Conservation (phyloP, 2,797 vertebrate species). For the Lophura swinhoii region DNA sequence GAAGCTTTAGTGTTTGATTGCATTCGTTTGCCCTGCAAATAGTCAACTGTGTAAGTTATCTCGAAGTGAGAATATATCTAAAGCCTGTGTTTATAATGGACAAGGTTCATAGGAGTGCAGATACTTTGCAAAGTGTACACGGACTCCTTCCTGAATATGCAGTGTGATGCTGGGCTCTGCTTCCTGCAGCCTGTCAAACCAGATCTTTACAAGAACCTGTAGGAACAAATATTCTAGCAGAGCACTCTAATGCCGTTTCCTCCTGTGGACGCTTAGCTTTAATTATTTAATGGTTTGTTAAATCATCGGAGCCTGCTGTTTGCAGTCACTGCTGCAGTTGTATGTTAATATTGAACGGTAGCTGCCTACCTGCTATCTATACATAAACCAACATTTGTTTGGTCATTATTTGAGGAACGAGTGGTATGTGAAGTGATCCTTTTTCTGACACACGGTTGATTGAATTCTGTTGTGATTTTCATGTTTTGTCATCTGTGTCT, state of each 20-base stretch:
- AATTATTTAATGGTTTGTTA: slow-evolving; percentile 38
- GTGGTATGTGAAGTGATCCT: not conserved
- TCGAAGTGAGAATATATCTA: slow-evolving; percentile 76
- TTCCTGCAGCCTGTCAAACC: slow-evolving; percentile 32
- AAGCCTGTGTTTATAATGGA: slow-evolving; percentile 75
- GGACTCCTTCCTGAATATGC: slow-evolving; percentile 25
- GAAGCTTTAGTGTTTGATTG: slow-evolving; percentile 80
- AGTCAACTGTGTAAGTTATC: slow-evolving; percentile 78
- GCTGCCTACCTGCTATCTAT: not conserved
- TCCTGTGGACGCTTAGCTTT: slow-evolving; percentile 18
- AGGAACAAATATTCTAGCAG: no score
- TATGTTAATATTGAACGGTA: not conserved
- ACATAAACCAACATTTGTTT: fast-evolving
- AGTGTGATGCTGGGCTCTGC: slow-evolving; percentile 24
- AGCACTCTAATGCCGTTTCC: no score
- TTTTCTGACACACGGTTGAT: not conserved
- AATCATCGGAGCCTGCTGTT: not conserved
- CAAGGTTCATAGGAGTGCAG: slow-evolving; percentile 65
- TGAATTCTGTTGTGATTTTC: not conserved
- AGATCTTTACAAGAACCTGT: not conserved
- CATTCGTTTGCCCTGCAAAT: slow-evolving; percentile 80
- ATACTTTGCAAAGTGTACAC: slow-evolving; percentile 61
- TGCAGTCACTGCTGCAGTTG: not conserved
- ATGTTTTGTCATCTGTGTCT: not conserved
- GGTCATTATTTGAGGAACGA: not conserved